Base-by-base conservation (phyloP, 2,888 invertebrate species). In the Hemaris fuciformis region DNA sequence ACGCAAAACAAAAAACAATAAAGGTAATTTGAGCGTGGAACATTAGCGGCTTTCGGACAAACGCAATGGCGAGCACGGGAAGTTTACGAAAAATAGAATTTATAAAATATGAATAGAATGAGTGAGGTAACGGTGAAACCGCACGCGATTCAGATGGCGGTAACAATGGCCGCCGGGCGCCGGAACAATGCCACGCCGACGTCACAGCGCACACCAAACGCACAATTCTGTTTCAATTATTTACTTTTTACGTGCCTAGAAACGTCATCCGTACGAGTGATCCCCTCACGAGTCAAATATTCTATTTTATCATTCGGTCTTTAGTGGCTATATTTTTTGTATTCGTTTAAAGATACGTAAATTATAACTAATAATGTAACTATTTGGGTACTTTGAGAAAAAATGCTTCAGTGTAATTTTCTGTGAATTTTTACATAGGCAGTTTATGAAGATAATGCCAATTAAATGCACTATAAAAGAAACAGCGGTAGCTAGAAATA, bases 191-290 rank as follows among this genome's bases (percentile, higher is more conserved):
- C 59, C 6, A 10, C 45, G 10, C 2, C 10, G 22, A 23, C 23
- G 53, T 22, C 23, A 53, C 59, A 57, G 7, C 46, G 34, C 59
- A 59, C 57, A 56, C 15, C 62, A 38, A 62, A 60, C 38, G 45
- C 46, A 60, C 53, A 56, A 60, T 63, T 65, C 53, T 8, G 57
- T 57, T 22, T 31, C 59, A 31, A 59, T 59, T 59, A 59, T 45
- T 59, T 45, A 43, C 31, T 43, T 59, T 46, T 15, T 23, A 46
- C 45, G 31, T 46, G 22, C 20, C 27, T 6, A 18, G 20, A 15
- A 31, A 18, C 10, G 22, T 31, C 18, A 43, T 59, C 4, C n/a
- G n/a, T 41, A 57, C n/a, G 4, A 42, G 25, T 22, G 3, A 10
- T 34, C 10, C n/a, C 13, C 6, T 25, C 23, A 38, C 18, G 27